Evolutionary conservation across 2,113 vertebrate genomes (phyloP).

Genomic region (Coptodon rendalli): DNA sequence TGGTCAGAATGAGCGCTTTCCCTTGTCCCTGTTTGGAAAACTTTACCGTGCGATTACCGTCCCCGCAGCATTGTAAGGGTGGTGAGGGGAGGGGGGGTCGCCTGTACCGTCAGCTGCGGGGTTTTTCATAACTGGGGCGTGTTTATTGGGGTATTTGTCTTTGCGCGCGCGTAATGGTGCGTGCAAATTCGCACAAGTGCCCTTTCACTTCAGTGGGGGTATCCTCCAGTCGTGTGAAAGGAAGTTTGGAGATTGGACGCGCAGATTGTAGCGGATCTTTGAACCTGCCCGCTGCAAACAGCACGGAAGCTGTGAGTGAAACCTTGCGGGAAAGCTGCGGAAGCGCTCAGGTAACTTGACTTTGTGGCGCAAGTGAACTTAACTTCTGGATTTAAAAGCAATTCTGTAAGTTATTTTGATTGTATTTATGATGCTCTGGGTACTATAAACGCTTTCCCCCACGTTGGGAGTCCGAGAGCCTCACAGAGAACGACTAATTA

Average conservation of each 20-base stretch:
- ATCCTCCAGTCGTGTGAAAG: conserved; percentile 40
- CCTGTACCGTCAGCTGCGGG: neutral
- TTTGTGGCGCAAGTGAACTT: neutral
- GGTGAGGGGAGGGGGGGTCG: neutral
- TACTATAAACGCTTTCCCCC: neutral
- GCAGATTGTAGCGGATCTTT: neutral
- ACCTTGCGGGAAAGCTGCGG: neutral
- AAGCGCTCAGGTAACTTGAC: neutral
- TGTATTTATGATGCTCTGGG: neutral
- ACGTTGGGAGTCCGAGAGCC: neutral
- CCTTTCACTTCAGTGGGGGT: neutral
- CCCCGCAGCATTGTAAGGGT: neutral
- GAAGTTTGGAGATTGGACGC: conserved; percentile 38
- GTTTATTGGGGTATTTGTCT: conserved; percentile 6
- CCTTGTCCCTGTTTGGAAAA: neutral
- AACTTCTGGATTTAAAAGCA: neutral
- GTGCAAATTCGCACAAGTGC: neutral
- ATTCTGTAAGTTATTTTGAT: neutral
- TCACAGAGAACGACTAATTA: neutral
- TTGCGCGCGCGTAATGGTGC: neutral
- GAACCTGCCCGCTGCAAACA: neutral
- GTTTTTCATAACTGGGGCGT: conserved; percentile 3
- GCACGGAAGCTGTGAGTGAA: neutral
- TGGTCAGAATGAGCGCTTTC: neutral
- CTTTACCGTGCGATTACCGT: conserved; percentile 14